phyloP scores from a whole-genome alignment of 2,113 vertebrate genomes.

The Phrynocephalus versicolor region DNA sequence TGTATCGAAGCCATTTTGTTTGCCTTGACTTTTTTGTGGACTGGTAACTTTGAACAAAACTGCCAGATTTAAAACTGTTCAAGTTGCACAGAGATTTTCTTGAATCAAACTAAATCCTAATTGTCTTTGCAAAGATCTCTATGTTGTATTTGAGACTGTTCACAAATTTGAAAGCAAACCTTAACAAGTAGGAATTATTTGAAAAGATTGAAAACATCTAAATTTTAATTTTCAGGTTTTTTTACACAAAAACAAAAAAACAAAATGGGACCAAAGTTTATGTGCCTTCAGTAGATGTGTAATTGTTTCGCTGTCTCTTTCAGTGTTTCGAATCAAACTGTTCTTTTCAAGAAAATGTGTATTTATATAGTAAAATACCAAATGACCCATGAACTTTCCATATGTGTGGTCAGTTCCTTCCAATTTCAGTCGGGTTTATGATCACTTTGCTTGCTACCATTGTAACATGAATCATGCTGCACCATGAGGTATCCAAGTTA shows the following conservation, averaged over 20 bases:
- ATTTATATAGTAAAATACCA: conserved; percentile 57
- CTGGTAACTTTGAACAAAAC: conserved; percentile 62
- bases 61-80: conserved; percentile 62
- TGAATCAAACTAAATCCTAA: conserved; percentile 51
- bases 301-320: conserved; percentile 65
- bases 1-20: conserved; percentile 53
- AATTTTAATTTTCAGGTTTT: conserved; percentile 60
- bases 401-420: conserved; percentile 49
- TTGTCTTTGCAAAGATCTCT: conserved; percentile 53
- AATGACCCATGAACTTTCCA: conserved; percentile 46
- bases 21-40: conserved; percentile 65
- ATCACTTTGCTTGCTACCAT: conserved; percentile 46
- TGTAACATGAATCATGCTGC: conserved; percentile 33
- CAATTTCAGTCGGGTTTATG: conserved; percentile 53
- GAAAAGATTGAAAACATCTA: conserved; percentile 47
- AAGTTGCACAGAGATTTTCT: conserved; percentile 58
- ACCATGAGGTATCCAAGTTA: conserved; percentile 40
- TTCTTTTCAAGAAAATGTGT: conserved; percentile 43
- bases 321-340: conserved; percentile 61
- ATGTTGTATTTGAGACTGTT: conserved; percentile 53
- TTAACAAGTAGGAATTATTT: conserved; percentile 56
- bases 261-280: conserved; percentile 85
- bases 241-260: conserved; percentile 66
- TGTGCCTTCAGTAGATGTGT: conserved; percentile 82
- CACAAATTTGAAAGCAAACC: conserved; percentile 65